Conservation (phyloP, 2,113 vertebrate species). For the Onychostoma macrolepis region DNA sequence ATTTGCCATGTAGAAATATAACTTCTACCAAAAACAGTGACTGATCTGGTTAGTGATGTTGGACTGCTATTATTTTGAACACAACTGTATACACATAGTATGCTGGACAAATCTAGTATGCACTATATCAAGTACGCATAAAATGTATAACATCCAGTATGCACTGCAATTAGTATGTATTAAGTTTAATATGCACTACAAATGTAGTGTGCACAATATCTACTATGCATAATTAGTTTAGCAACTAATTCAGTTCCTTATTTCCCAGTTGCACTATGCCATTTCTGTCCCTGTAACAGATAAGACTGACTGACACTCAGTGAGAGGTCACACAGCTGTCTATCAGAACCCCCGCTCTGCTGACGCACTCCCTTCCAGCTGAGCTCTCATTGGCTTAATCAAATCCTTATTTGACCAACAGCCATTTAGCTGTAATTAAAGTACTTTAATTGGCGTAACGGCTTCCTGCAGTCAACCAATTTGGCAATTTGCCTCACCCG, state of each 20-base stretch:
- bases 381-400: conserved; percentile 48
- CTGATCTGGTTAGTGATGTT: no score
- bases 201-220: background rate
- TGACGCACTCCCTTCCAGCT: conserved; percentile 32
- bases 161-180: background rate
- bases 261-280: conserved; percentile 1
- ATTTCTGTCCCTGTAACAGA: background rate
- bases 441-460: conserved; percentile 53
- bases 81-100: background rate
- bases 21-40: no score
- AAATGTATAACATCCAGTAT: background rate
- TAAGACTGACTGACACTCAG: conserved; percentile 35
- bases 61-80: no score
- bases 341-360: background rate
- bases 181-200: background rate
- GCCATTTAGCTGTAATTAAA: conserved; percentile 54
- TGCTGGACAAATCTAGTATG: background rate
- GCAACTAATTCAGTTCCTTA: conserved; percentile 4
- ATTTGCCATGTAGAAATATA: no score
- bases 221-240: background rate
- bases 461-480: conserved; percentile 49
- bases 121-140: background rate
- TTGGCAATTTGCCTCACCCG: conserved; percentile 41
- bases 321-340: conserved; percentile 7
- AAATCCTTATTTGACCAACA: conserved; percentile 52